Base-by-base conservation (phyloP, 2,113 vertebrate species). In the Gadus macrocephalus region DNA sequence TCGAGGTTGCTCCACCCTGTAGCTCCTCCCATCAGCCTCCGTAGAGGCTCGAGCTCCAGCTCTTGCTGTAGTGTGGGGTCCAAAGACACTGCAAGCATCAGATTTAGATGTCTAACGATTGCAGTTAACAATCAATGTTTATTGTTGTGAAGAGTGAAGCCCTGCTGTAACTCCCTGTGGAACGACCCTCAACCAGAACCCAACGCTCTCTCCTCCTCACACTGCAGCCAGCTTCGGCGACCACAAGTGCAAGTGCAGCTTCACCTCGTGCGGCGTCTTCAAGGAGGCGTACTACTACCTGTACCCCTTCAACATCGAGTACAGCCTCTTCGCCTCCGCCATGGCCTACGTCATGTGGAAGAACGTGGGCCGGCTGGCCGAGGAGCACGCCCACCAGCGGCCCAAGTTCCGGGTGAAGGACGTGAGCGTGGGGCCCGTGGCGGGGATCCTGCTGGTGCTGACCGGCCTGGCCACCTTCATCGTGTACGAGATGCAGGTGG, bases 271-370 rank as follows among this genome's bases (percentile, higher is more conserved):
- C 71, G 75, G 83, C 71, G 79, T 93, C 83, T 97, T 98, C 77
- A 86, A 96, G 80, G 89, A 92, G 0, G 94, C 93, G n/a, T 95
- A 90, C 63, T 94, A 92, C 78, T 98, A 96, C 89, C 81, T 98
- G 42, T 96, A 98, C 27, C 96, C 96, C 25, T 96, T 98, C 80
- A 98, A 96, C 86, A 96, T 96, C 0, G 96, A 98, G 80, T 98
- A 97, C 87, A 95, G 95, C 67, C 94, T 98, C 73, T 97, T 98
- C 2, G 95, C 96, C 16, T 95, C 95, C 2, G 93, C 95, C 69
- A 93, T 96, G 93, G 85, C 93, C 53, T 98, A 95, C 0, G 89
- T 98, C 77, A 97, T 97, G 96, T 97, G 95, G 96, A 96, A 95
- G 85, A 98, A 98, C 0, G 93, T 98, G 17, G 95, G 94, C 12